phyloP scores from a whole-genome alignment of 1,140 invertebrate genomes.

The Gerris buenoi region DNA sequence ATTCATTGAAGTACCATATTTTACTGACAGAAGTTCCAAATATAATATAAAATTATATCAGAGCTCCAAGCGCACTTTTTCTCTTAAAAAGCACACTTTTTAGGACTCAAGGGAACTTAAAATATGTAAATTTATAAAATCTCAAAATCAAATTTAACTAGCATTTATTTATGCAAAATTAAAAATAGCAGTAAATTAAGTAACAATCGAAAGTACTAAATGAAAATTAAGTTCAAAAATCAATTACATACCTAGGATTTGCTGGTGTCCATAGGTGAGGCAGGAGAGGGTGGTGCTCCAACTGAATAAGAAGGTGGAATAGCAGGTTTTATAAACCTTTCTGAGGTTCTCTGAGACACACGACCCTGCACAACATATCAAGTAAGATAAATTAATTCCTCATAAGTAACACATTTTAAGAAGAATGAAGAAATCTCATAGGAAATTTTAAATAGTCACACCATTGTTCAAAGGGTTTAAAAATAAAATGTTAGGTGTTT shows the following conservation, averaged over 20 bases:
- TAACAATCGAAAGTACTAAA: background rate
- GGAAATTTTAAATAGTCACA: no score
- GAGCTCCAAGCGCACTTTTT: no score
- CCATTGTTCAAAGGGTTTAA: no score
- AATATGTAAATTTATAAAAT: background rate
- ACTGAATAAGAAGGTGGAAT: slow-evolving; percentile 16
- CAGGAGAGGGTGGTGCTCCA: slow-evolving; percentile 17
- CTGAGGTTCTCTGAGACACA: slow-evolving; percentile 16
- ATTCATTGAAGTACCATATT: no score
- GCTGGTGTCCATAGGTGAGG: slow-evolving; percentile 21
- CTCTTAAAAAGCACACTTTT: no score
- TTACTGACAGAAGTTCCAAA: no score
- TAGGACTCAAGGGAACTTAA: background rate
- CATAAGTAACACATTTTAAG: no score
- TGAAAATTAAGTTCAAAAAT: no score
- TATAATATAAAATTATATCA: no score
- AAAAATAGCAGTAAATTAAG: background rate
- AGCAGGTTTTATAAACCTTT: slow-evolving; percentile 22
- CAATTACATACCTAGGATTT: slow-evolving; percentile 16
- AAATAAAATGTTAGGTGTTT: no score
- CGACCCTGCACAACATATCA: slow-evolving; percentile 12
- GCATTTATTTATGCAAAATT: no score
- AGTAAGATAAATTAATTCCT: slow-evolving; percentile 8
- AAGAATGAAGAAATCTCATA: no score
- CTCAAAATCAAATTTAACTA: background rate